Evolutionary conservation across 1,140 invertebrate species (phyloP), one percentile per base, ranked within the genome.

Genomic region (Heliothis subflexa): DNA sequence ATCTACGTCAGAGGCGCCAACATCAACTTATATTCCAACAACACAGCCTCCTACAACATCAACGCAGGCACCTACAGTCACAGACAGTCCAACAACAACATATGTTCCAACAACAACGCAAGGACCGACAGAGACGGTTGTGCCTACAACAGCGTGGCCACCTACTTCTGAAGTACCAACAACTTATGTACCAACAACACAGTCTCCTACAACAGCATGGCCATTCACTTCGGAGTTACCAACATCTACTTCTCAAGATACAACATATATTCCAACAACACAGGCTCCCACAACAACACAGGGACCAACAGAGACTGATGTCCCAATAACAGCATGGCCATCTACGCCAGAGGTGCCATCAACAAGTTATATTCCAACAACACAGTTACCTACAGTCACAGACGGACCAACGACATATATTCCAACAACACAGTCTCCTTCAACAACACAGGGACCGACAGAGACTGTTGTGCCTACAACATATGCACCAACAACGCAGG

Each of bases 381-480:
- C 33, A 33, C 3, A 33, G 1, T 3, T 33, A 0, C 33, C 33
- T 0, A 2, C 33, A 33, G 7, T 7, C 3, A 33, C 33, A 5
- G 3, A 33, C 7, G 7, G 3, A 33, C 33, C 33, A 3, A 33
- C n/a, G 45, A 50, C 33, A 25, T 1, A 25, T 16, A 11, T 13
- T 18, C 77, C 70, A 25, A 1, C 33, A 40, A 40, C 33, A 40
- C 33, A 40, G 33, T 7, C 33, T 40, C 9, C 33, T 5, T 7
- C 33, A 40, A 40, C 33, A 40, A 40, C 33, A 40, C 4, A 40
- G 33, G 33, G 33, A 7, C 9, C 33, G 9, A 40, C 33, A 7
- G 33, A 40, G 5, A 13, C 76, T 62, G 47, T 52, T 18, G 49
- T 33, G n/a, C 13, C 75, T 49, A 78, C 62, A 5, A 55, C 70